Base-by-base conservation (phyloP, 2,797 vertebrate genomes). In the Micrastur ruficollis region DNA sequence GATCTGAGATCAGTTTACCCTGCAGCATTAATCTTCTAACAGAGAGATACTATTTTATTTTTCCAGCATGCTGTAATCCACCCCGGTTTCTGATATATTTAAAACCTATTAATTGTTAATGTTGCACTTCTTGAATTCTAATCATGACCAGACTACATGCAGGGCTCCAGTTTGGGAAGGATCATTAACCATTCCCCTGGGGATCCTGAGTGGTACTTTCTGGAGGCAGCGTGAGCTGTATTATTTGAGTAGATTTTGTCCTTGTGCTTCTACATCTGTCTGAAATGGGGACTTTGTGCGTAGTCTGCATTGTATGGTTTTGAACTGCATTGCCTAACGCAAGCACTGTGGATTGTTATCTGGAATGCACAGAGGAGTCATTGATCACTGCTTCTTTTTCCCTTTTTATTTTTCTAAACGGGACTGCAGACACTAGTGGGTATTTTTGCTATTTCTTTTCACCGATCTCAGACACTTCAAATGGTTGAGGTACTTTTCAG, bases 31-130 rank as follows among this genome's bases (percentile, higher is more conserved):
- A 95, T 90, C 61, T 82, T 72, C 38, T 81, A 72, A 62, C 70
- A 75, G 84, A 97, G 95, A 95, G 88, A 86, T 81, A 70, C 92
- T 91, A 68, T 78, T 95, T 94, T 93, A 78, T 94, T 97, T 75
- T 97, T 97, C 91, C 93, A 70, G 75, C 86, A 34, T 82, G 65
- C 93, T 95, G 93, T 97, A 97, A 97, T 98, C 93, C 79, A 97
- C 56, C 79, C 79, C 56, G 56, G 79, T 95, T 97, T 96, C 89
- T 97, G 84, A 87, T 90, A 75, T 87, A 86, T 95, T 97, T 97
- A 96, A 97, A 88, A 87, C 87, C 32, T 94, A 96, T 98, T 97
- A 98, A 98, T 98, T 97, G 90, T 98, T 98, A 98, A 98, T 98
- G 97, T 95, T 97, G 79, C 63, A 59, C 91, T 98, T 97, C 93